Base-by-base conservation (phyloP, 2,888 invertebrate genomes). In the Plusia festucae region DNA sequence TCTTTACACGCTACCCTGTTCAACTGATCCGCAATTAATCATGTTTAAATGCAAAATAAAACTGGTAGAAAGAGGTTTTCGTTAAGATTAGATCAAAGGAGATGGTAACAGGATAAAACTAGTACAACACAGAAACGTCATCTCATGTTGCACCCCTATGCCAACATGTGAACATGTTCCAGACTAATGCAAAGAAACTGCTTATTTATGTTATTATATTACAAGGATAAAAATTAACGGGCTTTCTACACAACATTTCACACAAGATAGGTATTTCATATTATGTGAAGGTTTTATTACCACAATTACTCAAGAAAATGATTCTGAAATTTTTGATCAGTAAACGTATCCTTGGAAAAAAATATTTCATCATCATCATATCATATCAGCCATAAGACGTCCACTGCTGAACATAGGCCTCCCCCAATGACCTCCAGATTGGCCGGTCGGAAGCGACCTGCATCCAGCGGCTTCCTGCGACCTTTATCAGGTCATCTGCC, bases 141-240 rank as follows among this genome's bases (percentile, higher is more conserved):
- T 34, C 18, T 32, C 9, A 7, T 62, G 61, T 49, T 53, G 60
- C 55, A 27, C 60, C 55, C 51, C 44, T 52, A 54, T 63, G 18
- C 57, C 40, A 20, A 15, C 59, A 22, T 63, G 24, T 49, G 66
- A 55, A 64, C 58, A 68, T 66, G 56, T 54, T 61, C 73, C 67
- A 71, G 60, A 71, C 62, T 57, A 76, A 71, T 76, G 56, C 30
- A 54, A 30, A 73, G 66, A 56, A 55, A 74, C 55, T 44, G 72
- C 59, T 44, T 53, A 20, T 44, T 18, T 53, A n/a, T n/a, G n/a
- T n/a, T n/a, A n/a, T n/a, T n/a, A n/a, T 57, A 55, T 59, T 65
- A 76, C 44, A 34, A 70, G 60, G 55, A 61, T 49, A 51, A 66
- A 56, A 51, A 13, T 16, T 40, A 32, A 56, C 49, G 51, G n/a